Conservation (phyloP, 1,140 invertebrate genomes). For the Pantala flavescens region DNA sequence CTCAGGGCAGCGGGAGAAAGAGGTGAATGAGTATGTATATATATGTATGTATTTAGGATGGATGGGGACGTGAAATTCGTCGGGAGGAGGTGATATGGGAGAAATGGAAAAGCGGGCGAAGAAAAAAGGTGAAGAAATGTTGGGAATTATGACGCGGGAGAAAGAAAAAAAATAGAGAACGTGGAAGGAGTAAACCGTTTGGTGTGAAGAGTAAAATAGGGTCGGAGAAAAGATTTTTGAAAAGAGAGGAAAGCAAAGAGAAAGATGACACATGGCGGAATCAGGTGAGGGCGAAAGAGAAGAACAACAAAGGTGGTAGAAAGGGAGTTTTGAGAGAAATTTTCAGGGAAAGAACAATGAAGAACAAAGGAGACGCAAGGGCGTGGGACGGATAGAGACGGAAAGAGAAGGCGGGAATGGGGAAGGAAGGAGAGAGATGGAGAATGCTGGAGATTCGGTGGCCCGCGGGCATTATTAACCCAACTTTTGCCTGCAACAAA, state of each 20-base stretch:
- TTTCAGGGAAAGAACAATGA: neutral
- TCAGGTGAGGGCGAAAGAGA: neutral
- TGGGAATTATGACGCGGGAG: neutral
- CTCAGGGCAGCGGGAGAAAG: no score
- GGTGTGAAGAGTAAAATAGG: neutral
- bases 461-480: conserved; percentile 6
- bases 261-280: neutral
- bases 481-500: conserved; percentile 9
- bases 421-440: neutral
- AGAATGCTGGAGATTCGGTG: neutral
- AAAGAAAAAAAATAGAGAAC: neutral
- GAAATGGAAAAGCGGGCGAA: neutral
- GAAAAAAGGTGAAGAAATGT: neutral
- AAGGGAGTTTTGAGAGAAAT: neutral
- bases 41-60: no score
- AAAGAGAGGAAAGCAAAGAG: neutral
- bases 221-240: neutral
- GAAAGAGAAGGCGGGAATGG: neutral
- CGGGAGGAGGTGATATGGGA: neutral
- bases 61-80: no score
- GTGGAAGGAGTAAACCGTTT: neutral
- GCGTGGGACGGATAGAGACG: neutral
- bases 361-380: neutral
- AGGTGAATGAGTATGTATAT: no score
- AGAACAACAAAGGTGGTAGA: neutral